A percentile compares a stretch with the other conserved stretches of the same genome.
These are phyloP conservation scores for Stramonita haemastoma DNA, from an alignment of 2,888 invertebrate species.

Conservation along the genomic window DNA sequence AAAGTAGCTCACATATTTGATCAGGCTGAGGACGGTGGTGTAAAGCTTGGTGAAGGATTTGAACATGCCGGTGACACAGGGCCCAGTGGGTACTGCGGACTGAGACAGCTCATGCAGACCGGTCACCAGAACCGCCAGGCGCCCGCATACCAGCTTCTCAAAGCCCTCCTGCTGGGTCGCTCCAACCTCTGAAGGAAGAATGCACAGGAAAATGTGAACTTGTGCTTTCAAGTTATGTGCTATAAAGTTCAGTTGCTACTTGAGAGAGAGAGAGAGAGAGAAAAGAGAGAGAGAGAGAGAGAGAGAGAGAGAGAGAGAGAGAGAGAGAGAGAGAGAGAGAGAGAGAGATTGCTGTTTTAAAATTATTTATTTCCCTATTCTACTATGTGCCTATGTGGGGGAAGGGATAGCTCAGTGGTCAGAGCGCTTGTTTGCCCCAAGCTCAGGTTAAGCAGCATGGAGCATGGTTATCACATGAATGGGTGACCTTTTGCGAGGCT, in stretches of 20 bases:
- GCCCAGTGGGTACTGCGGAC: constrained; percentile 70
- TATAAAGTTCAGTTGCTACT: neutral
- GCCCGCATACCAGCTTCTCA: constrained; percentile 68
- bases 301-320: neutral
- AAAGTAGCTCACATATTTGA: constrained; percentile 71
- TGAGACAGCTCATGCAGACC: constrained; percentile 74
- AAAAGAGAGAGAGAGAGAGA: too few species aligned
- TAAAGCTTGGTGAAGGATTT: constrained; percentile 70
- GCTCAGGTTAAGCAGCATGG: too few species aligned
- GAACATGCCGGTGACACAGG: constrained; percentile 65
- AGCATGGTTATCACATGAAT: too few species aligned
- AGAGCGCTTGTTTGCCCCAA: too few species aligned
- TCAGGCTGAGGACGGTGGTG: constrained; percentile 63
- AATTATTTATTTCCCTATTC: too few species aligned
- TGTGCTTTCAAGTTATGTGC: neutral
- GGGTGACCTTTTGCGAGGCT: too few species aligned
- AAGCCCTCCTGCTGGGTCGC: constrained; percentile 69
- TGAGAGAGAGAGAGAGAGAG: neutral
- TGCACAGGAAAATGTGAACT: neutral
- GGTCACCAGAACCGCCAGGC: constrained; percentile 68
- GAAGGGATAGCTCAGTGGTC: too few species aligned
- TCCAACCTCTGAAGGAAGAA: constrained; percentile 52
- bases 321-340: neutral
- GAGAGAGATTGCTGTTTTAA: neutral
- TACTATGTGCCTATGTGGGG: too few species aligned